Percentiles rank a stretch among this genome's conserved stretches.
These are phyloP conservation scores for Eilema sororculum DNA, from an alignment of 2,888 invertebrate species.

Conservation along the genomic window DNA sequence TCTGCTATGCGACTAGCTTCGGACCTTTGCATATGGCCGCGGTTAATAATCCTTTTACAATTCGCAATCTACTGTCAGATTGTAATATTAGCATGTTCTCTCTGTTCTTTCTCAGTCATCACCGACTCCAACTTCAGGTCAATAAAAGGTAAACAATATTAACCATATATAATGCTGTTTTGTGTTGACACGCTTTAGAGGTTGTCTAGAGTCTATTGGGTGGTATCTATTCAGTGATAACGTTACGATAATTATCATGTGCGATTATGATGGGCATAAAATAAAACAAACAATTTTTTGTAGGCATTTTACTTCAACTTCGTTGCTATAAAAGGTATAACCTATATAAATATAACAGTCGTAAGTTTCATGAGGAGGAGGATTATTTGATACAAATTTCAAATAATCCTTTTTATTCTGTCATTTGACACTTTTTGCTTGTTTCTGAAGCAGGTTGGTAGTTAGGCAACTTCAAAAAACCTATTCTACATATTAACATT, in stretches of 20 bases:
- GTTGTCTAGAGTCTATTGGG: not conserved
- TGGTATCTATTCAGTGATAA: slow-evolving; percentile 6
- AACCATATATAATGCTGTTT: not conserved
- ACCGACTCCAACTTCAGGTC: not conserved
- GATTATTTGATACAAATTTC: too few relatives aligned
- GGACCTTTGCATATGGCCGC: slow-evolving; percentile 26
- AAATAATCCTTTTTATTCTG: too few relatives aligned
- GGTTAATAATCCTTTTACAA: slow-evolving; percentile 35
- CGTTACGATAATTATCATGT: not conserved
- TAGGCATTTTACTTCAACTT: too few relatives aligned
- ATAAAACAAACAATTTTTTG: not conserved
- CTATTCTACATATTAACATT: too few relatives aligned
- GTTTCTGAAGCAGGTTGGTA: too few relatives aligned
- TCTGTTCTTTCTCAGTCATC: slow-evolving; percentile 1
- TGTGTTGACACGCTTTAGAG: not conserved
- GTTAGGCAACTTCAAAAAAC: too few relatives aligned
- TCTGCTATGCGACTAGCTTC: slow-evolving; percentile 64
- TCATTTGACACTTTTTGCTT: too few relatives aligned
- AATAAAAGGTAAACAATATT: not conserved
- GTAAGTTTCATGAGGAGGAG: too few relatives aligned
- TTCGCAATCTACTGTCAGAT: slow-evolving; percentile 34
- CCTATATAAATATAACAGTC: too few relatives aligned
- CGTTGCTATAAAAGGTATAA: too few relatives aligned
- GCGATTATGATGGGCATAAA: not conserved
- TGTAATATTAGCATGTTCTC: slow-evolving; percentile 5